Base-by-base conservation (phyloP, 37 sponge, comb jelly and placozoan species). In the Mnemiopsis leidyi region DNA sequence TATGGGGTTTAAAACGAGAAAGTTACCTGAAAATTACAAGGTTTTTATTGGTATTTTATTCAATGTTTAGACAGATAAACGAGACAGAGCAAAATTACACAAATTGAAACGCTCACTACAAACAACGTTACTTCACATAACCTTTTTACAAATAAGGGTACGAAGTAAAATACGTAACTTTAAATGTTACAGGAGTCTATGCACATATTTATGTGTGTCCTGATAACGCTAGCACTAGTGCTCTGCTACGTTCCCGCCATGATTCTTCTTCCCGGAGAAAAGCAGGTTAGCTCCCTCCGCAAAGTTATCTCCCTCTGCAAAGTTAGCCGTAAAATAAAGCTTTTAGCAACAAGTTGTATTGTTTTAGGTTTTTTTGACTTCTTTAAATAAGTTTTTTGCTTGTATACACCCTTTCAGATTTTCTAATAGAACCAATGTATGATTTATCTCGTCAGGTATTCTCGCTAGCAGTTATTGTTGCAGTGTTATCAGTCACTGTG, bases 401-500 rank as follows among this genome's bases (percentile, higher is more conserved):
- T n/a, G n/a, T n/a, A n/a, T n/a, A n/a, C n/a, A n/a, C n/a, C n/a
- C n/a, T n/a, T n/a, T n/a, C n/a, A n/a, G n/a, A n/a, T n/a, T n/a
- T n/a, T n/a, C n/a, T n/a, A n/a, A n/a, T n/a, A n/a, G n/a, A n/a
- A n/a, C n/a, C n/a, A n/a, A n/a, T n/a, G n/a, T n/a, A n/a, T n/a
- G n/a, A n/a, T n/a, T n/a, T n/a, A n/a, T n/a, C n/a, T n/a, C 32
- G 1, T 85, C 90, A 85, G 90, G 90, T 85, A 25, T 85, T 85
- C 30, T 38, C 90, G 23, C 90, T 85, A 5, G 1, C 90, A 5
- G 23, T 85, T 23, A 85, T 85, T 9, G 90, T 85, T 25, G 33
- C 26, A 3, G 39, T 85, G 0, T 61, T 85, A 9, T 18, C 61
- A 5, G 2, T 85, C 25, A 25, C 48, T 1, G 35, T 85, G 26